Evolutionary conservation across 2,113 vertebrate genomes (phyloP).

Genomic region (Phoenicopterus ruber): DNA sequence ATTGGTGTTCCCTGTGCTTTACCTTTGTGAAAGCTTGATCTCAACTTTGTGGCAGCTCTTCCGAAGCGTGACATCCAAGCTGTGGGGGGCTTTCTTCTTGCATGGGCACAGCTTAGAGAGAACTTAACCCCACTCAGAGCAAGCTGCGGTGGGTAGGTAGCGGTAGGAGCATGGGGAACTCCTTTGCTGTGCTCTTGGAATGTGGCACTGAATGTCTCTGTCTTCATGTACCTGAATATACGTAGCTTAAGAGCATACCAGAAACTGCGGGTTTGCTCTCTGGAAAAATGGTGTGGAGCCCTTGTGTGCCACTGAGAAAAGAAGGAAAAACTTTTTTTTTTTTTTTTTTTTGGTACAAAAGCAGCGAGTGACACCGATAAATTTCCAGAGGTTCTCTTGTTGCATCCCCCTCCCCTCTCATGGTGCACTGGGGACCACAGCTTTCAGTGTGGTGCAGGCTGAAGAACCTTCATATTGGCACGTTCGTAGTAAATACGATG

Average conservation of each 20-base stretch:
- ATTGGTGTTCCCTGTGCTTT: not conserved
- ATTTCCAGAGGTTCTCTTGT: not conserved
- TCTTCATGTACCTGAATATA: accelerated
- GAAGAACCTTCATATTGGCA: not conserved
- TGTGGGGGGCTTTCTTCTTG: not conserved
- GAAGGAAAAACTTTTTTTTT: not conserved
- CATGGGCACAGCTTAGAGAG: not conserved
- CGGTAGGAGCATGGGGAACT: no score
- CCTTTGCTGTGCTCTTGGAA: not conserved
- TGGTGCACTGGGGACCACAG: not conserved
- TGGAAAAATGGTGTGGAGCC: not conserved
- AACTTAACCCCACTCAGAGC: not conserved
- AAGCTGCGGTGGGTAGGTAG: not conserved
- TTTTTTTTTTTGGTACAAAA: not conserved
- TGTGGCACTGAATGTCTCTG: no score
- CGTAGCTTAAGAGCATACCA: not conserved
- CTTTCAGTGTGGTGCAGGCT: not conserved
- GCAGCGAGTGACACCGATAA: accelerated
- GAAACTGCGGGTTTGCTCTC: not conserved
- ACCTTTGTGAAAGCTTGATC: not conserved
- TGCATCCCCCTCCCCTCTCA: not conserved
- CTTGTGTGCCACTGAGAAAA: not conserved
- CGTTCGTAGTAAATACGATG: not conserved
- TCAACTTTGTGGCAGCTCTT: no score
- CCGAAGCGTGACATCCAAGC: not conserved